phyloP scores from a whole-genome alignment of 2,888 invertebrate genomes.

The Marronus borbonicus region DNA sequence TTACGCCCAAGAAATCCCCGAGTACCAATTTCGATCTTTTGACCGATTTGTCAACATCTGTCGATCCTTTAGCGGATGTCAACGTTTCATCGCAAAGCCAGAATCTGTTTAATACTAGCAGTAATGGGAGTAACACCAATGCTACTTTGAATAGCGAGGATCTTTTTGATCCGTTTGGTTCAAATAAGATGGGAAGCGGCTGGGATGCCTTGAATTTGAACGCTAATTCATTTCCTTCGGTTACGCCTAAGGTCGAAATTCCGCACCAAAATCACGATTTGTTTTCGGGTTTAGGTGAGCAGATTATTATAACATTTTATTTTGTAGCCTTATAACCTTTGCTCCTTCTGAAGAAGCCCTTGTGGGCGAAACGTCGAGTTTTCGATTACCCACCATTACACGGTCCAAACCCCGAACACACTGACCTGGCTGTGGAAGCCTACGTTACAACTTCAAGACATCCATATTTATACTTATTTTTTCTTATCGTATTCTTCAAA shows the following conservation, averaged over 20 bases:
- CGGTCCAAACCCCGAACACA: too few relatives aligned
- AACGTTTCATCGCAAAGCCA: not conserved
- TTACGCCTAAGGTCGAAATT: constrained; percentile 71
- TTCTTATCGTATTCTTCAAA: not conserved
- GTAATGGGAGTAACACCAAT: constrained; percentile 19
- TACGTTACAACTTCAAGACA: too few relatives aligned
- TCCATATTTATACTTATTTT: not conserved
- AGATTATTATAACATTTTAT: not conserved
- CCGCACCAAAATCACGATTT: constrained; percentile 75
- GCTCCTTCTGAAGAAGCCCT: too few relatives aligned
- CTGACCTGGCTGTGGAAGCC: too few relatives aligned
- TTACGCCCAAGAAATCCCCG: constrained; percentile 63
- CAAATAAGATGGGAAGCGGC: constrained; percentile 64
- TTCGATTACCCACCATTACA: too few relatives aligned
- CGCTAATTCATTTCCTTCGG: constrained; percentile 67
- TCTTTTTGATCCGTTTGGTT: constrained; percentile 80
- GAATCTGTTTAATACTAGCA: not conserved
- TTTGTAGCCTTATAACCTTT: too few relatives aligned
- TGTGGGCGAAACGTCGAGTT: too few relatives aligned
- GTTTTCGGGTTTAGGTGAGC: constrained; percentile 75
- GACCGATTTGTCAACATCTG: constrained; percentile 65
- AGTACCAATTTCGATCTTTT: constrained; percentile 76
- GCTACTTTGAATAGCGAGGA: constrained; percentile 57
- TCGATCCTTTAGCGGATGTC: not conserved
- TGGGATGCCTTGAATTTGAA: constrained; percentile 43